A percentile compares a stretch with the other conserved stretches of the same genome.
phyloP scores from a whole-genome alignment of 2,888 invertebrate species.

The Cephus nigrinus region DNA sequence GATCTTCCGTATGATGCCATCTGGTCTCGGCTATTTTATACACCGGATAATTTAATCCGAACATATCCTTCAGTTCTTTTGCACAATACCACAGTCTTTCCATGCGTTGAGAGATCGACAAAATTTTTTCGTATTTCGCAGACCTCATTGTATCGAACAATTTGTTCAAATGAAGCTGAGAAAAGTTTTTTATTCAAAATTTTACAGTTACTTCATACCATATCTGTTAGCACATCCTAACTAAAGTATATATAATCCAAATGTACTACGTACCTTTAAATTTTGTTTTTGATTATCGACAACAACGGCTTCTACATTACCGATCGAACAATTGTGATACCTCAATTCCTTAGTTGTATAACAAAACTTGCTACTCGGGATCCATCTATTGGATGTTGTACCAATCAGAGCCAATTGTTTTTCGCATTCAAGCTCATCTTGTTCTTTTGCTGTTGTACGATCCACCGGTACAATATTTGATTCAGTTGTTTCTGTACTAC shows the following conservation, averaged over 20 bases:
- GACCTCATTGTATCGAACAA: conserved; percentile 76
- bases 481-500: background rate
- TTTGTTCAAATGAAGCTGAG: conserved; percentile 73
- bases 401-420: conserved; percentile 15
- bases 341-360: background rate
- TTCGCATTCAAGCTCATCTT: background rate
- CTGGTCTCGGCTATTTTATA: conserved; percentile 67
- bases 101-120: conserved; percentile 73
- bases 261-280: conserved; percentile 31
- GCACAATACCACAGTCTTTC: conserved; percentile 75
- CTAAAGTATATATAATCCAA: background rate
- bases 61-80: conserved; percentile 62
- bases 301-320: conserved; percentile 8
- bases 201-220: background rate
- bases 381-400: conserved; percentile 32
- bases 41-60: conserved; percentile 16
- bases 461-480: background rate
- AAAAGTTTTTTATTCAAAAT: background rate
- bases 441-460: background rate
- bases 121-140: conserved; percentile 75
- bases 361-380: conserved; percentile 13
- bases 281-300: conserved; percentile 32
- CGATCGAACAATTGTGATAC: background rate
- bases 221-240: background rate
- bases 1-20: conserved; percentile 74